These are phyloP conservation scores for Oxygymnocypris stewartii DNA, from an alignment of 2,113 vertebrate species.

Conservation along the genomic window DNA sequence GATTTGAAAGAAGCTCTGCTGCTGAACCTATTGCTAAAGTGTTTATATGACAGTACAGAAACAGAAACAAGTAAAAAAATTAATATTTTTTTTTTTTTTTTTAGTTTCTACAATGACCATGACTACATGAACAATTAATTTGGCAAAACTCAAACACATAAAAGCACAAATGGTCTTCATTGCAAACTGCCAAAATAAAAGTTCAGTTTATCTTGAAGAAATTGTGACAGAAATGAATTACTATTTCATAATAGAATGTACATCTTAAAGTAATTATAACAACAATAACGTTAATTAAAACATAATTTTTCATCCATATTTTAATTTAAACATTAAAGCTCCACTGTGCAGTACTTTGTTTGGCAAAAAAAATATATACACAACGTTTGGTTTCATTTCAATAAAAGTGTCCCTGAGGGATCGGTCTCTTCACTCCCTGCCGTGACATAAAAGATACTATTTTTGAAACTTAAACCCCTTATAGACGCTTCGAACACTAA, in stretches of 20 bases:
- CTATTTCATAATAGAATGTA: background rate
- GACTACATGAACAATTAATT: background rate
- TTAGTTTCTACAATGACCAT: background rate
- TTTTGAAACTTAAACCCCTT: background rate
- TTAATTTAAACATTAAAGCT: background rate
- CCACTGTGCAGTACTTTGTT: background rate
- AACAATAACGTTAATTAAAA: background rate
- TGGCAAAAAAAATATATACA: background rate
- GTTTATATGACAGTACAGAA: conserved; percentile 20
- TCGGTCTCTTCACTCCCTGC: background rate
- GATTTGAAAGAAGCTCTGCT: background rate
- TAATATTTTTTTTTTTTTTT: too few species aligned
- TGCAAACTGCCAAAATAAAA: background rate
- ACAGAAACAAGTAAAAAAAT: background rate
- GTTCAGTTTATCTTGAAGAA: background rate
- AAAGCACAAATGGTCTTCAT: background rate
- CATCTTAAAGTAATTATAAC: background rate
- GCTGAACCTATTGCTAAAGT: background rate
- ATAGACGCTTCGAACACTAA: background rate
- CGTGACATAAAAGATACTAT: conserved; percentile 10
- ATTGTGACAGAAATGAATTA: background rate
- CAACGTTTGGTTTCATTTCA: background rate
- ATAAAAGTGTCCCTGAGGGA: background rate
- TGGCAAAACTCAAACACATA: background rate
- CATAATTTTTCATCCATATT: background rate